Base-by-base conservation (phyloP, 2,797 vertebrate species). In the Hippopotamyrus pictus region DNA sequence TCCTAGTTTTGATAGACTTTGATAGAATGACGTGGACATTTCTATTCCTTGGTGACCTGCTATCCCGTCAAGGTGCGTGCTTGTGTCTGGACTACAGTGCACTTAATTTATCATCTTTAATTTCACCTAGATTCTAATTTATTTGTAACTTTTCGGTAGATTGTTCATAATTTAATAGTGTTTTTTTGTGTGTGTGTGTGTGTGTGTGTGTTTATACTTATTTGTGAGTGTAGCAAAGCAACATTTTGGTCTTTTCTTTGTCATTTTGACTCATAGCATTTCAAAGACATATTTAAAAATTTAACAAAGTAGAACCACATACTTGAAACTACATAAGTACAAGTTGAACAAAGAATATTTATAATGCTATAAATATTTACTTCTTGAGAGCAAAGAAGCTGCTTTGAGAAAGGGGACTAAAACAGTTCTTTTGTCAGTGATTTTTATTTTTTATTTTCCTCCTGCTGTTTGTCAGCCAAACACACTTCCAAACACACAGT, bases 291-390 rank as follows among this genome's bases (percentile, higher is more conserved):
- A 97, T 97, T 98, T 98, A 98, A 98, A 97, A 97, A 98, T 98
- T 97, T 98, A 99, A 98, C 98, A 98, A 98, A 98, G 97, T 98
- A 99, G 98, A 99, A 98, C 98, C 98, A 98, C 99, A 99, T 99
- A 99, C 98, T 99, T 99, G 98, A 99, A 99, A 98, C 97, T 97
- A 97, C 97, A 97, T 97, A 98, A 98, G 98, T 98, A 99, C 97
- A 99, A 99, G 97, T 98, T 97, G 97, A 98, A 98, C 97, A 51
- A 73, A 97, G 97, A 97, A 95, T 97, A 97, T 97, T 94, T 91
- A 93, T 92, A 96, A 97, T 97, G 96, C 93, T 96, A 98, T 97
- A 96, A 97, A 98, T 97, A 98, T 98, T 99, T 99, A 97, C 97
- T 98, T 97, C 96, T 96, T 93, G 95, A 97, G 97, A 98, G 97